Conservation (phyloP, 2,797 vertebrate genomes). For the Chaetodon trifasciatus region DNA sequence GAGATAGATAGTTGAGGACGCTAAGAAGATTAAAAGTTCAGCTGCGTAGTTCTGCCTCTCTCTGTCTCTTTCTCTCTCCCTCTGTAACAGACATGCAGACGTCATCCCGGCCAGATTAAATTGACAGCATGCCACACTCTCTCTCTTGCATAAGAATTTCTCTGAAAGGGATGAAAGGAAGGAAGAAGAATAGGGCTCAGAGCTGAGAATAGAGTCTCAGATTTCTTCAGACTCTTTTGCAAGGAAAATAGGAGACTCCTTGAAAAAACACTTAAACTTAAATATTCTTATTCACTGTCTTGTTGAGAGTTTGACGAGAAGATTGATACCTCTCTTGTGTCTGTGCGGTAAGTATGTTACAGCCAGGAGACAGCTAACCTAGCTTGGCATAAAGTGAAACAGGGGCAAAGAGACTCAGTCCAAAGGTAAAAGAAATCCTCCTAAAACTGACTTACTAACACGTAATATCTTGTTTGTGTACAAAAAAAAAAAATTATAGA, state of each 20-base stretch:
- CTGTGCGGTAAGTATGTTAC: neutral
- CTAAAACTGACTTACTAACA: no score
- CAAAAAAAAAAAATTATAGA: no score
- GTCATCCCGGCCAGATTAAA: slow-evolving; percentile 81
- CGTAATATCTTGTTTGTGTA: no score
- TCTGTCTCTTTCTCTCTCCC: slow-evolving; percentile 38
- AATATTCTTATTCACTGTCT: neutral
- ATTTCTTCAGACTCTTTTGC: slow-evolving; percentile 9
- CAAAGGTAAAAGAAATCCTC: neutral
- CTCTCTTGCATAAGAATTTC: slow-evolving; percentile 73
- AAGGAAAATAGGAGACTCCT: neutral
- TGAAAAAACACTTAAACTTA: neutral
- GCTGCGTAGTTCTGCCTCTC: slow-evolving; percentile 56
- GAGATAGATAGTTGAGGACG: slow-evolving; percentile 62
- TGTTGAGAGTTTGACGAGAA: neutral
- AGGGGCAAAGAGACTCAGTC: neutral
- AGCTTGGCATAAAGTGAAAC: slow-evolving; percentile 10
- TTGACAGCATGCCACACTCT: slow-evolving; percentile 66
- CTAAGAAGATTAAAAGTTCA: slow-evolving; percentile 84
- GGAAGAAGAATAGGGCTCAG: slow-evolving; percentile 63
- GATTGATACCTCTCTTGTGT: neutral
- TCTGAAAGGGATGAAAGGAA: slow-evolving; percentile 75
- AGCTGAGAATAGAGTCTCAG: neutral
- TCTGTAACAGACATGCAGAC: slow-evolving; percentile 64
- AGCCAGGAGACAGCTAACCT: slow-evolving; percentile 11